Evolutionary conservation across 2,797 vertebrate genomes (phyloP).

Genomic region (Acanthurus leucopareius): DNA sequence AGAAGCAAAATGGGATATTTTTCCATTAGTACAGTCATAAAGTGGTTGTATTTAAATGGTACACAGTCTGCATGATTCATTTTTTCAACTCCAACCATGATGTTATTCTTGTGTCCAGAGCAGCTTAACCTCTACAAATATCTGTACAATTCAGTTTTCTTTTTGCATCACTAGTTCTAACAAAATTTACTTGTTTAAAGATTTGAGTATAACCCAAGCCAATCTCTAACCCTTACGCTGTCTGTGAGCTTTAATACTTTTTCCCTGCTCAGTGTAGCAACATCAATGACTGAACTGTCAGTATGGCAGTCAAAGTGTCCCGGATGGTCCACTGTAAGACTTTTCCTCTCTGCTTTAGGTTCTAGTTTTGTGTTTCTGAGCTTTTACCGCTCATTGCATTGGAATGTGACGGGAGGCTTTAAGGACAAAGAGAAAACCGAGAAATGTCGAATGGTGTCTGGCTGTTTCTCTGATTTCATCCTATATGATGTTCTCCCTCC

Average conservation of each 20-base stretch:
- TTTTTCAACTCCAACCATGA: constrained; percentile 11
- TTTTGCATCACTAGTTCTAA: constrained; percentile 24
- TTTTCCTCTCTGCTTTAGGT: constrained; percentile 39
- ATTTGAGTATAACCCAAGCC: constrained; percentile 9
- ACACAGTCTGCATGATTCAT: too few species aligned
- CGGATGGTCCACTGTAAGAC: constrained; percentile 19
- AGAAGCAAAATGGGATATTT: background rate
- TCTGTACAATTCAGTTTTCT: background rate
- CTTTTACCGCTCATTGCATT: constrained; percentile 39
- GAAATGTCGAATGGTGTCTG: constrained; percentile 49
- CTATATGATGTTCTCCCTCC: constrained; percentile 72
- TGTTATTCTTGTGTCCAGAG: constrained; percentile 21
- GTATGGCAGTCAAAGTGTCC: constrained; percentile 8
- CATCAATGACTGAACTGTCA: constrained; percentile 1
- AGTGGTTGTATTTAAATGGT: background rate
- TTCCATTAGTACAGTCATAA: background rate
- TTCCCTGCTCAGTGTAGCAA: constrained; percentile 2
- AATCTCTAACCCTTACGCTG: background rate
- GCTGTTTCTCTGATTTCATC: constrained; percentile 66
- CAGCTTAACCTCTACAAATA: constrained; percentile 4
- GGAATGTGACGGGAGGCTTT: constrained; percentile 44
- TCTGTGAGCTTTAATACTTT: constrained; percentile 5
- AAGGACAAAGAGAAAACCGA: constrained; percentile 44
- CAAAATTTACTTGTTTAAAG: constrained; percentile 17
- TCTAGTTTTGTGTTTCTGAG: constrained; percentile 41